These are phyloP conservation scores for Drosophila suzukii DNA, from an alignment of 1,140 invertebrate genomes.

Conservation along the genomic window DNA sequence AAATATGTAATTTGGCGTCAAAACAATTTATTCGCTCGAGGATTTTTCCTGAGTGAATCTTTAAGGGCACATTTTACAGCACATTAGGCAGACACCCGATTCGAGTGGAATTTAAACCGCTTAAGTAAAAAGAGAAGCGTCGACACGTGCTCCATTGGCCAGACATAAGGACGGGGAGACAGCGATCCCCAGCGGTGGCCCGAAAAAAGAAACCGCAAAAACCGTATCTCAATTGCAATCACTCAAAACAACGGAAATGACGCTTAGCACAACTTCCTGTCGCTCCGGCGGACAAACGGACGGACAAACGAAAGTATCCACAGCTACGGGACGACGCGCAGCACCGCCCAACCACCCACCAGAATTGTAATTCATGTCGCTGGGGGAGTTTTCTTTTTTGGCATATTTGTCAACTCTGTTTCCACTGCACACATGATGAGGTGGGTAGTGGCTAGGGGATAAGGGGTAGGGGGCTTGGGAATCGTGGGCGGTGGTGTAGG, in stretches of 20 bases:
- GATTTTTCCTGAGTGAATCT: conserved; percentile 9
- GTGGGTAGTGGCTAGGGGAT: background rate
- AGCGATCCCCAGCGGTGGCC: conserved; percentile 23
- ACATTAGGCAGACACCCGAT: conserved; percentile 36
- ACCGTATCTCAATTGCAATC: conserved; percentile 81
- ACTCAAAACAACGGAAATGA: conserved; percentile 83
- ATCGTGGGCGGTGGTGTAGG: background rate
- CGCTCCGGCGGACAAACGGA: conserved; percentile 57
- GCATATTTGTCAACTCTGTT: conserved; percentile 78
- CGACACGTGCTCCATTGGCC: conserved; percentile 49
- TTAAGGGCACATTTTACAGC: conserved; percentile 42
- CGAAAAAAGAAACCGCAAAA: conserved; percentile 73
- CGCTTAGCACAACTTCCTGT: conserved; percentile 82
- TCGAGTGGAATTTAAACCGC: conserved; percentile 28
- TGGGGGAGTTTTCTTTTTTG: conserved; percentile 66
- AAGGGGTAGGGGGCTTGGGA: background rate
- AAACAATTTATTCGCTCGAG: no score
- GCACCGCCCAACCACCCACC: conserved; percentile 1
- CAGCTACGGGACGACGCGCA: conserved; percentile 51
- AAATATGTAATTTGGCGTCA: no score
- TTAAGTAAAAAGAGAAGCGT: conserved; percentile 48
- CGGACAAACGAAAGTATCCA: conserved; percentile 58
- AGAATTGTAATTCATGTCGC: conserved; percentile 50
- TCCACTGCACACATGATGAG: conserved; percentile 55
- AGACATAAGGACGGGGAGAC: conserved; percentile 2